Evolutionary conservation across 2,113 vertebrate genomes (phyloP).

Genomic region (Microcebus murinus): DNA sequence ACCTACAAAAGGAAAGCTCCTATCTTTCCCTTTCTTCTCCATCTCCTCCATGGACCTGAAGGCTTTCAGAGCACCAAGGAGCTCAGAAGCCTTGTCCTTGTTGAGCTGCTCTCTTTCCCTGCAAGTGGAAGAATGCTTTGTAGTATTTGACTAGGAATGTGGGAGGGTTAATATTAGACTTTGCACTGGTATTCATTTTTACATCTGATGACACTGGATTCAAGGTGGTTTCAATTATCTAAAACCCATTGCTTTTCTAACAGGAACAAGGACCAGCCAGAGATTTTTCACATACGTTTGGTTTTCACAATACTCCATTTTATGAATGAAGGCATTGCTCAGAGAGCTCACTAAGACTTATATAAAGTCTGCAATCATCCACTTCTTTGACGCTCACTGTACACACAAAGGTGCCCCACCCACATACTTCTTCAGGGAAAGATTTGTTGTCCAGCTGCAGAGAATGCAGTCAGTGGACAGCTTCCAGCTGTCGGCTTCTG

Average conservation of each 20-base stretch:
- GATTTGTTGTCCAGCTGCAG: neutral
- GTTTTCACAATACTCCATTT: neutral
- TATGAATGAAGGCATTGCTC: conserved; percentile 34
- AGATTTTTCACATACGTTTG: neutral
- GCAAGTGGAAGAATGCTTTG: neutral
- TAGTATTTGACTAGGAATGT: neutral
- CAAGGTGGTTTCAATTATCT: neutral
- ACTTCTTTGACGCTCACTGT: neutral
- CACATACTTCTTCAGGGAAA: neutral
- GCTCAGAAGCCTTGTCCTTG: neutral
- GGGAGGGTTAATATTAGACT: neutral
- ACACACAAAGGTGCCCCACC: neutral
- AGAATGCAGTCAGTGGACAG: neutral
- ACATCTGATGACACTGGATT: neutral
- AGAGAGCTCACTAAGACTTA: neutral
- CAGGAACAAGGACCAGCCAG: neutral
- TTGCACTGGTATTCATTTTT: neutral
- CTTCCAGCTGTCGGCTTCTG: neutral
- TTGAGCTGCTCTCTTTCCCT: neutral
- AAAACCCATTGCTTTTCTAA: neutral
- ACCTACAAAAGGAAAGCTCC: neutral
- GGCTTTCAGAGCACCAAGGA: neutral
- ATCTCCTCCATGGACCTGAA: neutral
- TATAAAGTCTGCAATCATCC: neutral
- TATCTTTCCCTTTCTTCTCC: neutral